Evolutionary conservation across 1,140 invertebrate genomes (phyloP), one percentile per base, ranked within the genome.

Genomic region (Phenacoccus solenopsis): DNA sequence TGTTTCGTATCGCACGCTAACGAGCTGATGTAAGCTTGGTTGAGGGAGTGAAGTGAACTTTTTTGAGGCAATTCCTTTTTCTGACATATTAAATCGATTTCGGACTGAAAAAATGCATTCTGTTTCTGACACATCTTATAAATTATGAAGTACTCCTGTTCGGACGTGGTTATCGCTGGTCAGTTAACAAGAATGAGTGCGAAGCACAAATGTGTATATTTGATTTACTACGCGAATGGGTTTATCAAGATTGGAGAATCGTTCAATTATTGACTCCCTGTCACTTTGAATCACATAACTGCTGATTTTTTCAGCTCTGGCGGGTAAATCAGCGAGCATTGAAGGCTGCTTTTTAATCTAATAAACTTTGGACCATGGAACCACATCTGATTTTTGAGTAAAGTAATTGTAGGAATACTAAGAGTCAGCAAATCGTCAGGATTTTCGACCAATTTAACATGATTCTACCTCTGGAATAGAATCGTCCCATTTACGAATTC

Each of bases 401-500:
- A 59, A 16, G 77, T 16, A 27, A 21, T 21, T 10, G 75, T 67
- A 0, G 38, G 24, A 28, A 73, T 22, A 0, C 77, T 77, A 22
- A 77, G 71, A 0, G 77, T 78, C 0, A 76, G 67, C 13, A 76
- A 67, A 61, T 80, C 78, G 0, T 78, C 76, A n/a, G 76, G 77
- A 72, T 79, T 78, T 9, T 30, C 71, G 24, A 73, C 2, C 72
- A 72, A 1, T 77, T 75, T 68, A 77, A 75, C 68, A 16, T 69
- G 28, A 75, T 78, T 5, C 64, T 24, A 21, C 10, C 28, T 21
- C 21, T 28, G 4, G 7, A 20, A 0, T 0, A 69, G 9, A 0
- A 74, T 72, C 0, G 75, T 20, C n/a, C 76, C 72, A 38, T 75
- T 68, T 21, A 79, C 78, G 27, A 77, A 74, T 0, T 49, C 57